phyloP scores from a whole-genome alignment of 30 jellyfish, hydroid and myxozoan genomes.

The Pelagia noctiluca region DNA sequence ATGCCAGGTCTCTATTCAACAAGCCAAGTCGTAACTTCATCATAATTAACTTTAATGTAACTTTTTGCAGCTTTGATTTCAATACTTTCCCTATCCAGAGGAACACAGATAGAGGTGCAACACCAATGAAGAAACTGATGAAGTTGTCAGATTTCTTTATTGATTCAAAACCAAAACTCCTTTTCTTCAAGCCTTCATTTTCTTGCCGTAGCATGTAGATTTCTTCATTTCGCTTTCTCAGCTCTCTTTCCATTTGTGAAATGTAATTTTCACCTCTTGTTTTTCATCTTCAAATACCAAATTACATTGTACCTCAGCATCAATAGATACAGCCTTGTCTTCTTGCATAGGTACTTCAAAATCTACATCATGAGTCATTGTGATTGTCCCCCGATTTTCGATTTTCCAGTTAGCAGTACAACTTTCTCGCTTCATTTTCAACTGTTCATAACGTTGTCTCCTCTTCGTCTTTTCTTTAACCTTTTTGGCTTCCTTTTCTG shows the following conservation, averaged over 20 bases:
- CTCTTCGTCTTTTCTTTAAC: background rate
- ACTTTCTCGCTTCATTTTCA: conserved; percentile 15
- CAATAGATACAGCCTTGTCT: background rate
- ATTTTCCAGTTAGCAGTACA: conserved; percentile 19
- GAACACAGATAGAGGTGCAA: conserved; percentile 32
- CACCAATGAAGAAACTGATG: conserved; percentile 41
- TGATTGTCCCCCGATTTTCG: conserved; percentile 13
- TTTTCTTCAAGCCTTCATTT: conserved; percentile 4
- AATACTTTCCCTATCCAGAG: conserved; percentile 26
- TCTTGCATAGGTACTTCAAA: background rate
- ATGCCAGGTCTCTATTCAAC: conserved; percentile 22
- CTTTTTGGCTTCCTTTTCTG: conserved; percentile 8
- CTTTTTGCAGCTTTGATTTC: conserved; percentile 1
- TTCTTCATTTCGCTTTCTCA: conserved; percentile 21
- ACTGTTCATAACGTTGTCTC: conserved; percentile 14
- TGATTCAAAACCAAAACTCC: conserved; percentile 29
- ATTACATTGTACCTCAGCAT: conserved; percentile 31
- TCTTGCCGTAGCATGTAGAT: conserved; percentile 14
- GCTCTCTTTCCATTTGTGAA: conserved; percentile 17
- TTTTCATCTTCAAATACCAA: conserved; percentile 6
- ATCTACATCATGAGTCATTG: background rate
- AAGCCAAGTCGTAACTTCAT: conserved; percentile 19
- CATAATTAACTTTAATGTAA: background rate
- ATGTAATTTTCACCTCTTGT: conserved; percentile 9
- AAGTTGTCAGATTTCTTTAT: conserved; percentile 27